Evolutionary conservation across 2,797 vertebrate genomes (phyloP), one percentile per base, ranked within the genome.

Genomic region (Sorex maritimensis): DNA sequence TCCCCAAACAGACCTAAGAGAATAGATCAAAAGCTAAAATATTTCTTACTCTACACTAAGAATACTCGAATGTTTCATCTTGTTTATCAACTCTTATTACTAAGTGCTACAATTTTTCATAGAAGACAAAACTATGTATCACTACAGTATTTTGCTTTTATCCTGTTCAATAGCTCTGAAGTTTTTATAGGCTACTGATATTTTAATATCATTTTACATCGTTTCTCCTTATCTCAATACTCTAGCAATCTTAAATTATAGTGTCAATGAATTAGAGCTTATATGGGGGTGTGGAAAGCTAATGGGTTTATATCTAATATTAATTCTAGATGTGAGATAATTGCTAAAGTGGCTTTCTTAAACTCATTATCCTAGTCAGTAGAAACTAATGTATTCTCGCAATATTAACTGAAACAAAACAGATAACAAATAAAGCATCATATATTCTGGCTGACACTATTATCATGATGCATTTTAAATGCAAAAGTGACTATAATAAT

Each of bases 321-420:
- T 95, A 93, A 95, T 90, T 80, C 55, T 30, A 91, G 77, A 92
- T 93, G 71, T 82, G 78, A 92, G 89, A 77, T 92, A 94, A 95
- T 93, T 94, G 96, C 63, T 74, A 38, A 95, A 91, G 80, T 63
- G 73, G n/a, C n/a, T 96, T 96, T 88, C 79, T 91, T 78, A 87
- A 95, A 85, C n/a, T 94, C 81, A 96, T 97, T 96, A 95, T 96
- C 74, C n/a, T 83, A 91, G 38, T 93, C 83, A 86, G 23, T 61
- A 93, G 67, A 89, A 96, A 49, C 92, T 96, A 90, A 96, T 95
- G 65, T 85, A 93, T 91, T 34, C 30, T 96, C 80, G 87, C 26
- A 92, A 91, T 91, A 94, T 89, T 95, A 97, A 95, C 77, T 94
- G 49, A 95, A 91, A 8, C 26, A 88, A 93, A 95, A 87, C 30